phyloP scores from a whole-genome alignment of 2,113 vertebrate species.

The Elaphurus davidianus region DNA sequence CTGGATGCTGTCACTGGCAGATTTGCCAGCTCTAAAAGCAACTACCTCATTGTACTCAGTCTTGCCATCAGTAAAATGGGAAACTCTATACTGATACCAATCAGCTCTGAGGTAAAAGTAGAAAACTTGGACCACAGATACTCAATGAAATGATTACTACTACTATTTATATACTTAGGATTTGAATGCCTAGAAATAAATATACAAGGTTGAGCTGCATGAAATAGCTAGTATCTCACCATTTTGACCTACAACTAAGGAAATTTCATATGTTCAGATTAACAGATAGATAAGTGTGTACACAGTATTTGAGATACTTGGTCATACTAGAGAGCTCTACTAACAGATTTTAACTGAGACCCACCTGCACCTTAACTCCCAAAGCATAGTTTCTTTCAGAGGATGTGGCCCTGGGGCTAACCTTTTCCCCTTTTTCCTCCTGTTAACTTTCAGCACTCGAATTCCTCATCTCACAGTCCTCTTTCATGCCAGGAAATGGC shows the following conservation, averaged over 20 bases:
- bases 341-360: not conserved
- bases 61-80: not conserved
- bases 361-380: not conserved
- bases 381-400: not conserved
- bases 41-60: not conserved
- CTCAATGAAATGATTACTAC: not conserved
- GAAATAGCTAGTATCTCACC: not conserved
- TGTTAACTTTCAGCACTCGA: not conserved
- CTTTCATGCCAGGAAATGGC: not conserved
- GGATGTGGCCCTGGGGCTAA: not conserved
- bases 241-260: not conserved
- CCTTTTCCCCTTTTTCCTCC: not conserved
- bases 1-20: not conserved
- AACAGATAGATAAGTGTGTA: not conserved
- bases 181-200: not conserved
- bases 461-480: not conserved
- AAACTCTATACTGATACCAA: not conserved
- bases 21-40: not conserved
- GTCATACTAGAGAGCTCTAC: not conserved
- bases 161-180: not conserved
- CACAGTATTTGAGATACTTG: not conserved
- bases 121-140: not conserved
- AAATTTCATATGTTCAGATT: not conserved
- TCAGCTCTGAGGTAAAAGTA: not conserved
- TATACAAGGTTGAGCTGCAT: not conserved